Percentiles rank a stretch among this genome's conserved stretches.
Conservation (phyloP, 2,113 vertebrate species). For the Potamarius usumacintae region DNA sequence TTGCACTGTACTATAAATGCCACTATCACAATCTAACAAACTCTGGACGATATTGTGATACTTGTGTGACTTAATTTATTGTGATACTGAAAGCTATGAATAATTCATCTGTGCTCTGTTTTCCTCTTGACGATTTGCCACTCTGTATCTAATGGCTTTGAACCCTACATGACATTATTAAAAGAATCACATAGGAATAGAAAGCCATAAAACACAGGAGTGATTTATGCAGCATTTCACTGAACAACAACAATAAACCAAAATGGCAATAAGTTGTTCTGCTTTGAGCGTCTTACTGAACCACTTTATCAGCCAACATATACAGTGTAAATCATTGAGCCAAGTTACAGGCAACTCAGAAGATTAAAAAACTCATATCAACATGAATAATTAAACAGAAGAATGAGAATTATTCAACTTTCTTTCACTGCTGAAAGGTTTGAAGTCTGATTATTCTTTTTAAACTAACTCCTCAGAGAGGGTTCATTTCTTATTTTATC, state of each 20-base stretch:
- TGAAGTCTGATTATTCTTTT: slow-evolving; percentile 61
- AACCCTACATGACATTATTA: slow-evolving; percentile 93
- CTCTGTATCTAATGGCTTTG: slow-evolving; percentile 96
- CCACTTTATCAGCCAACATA: slow-evolving; percentile 35
- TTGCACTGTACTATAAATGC: neutral
- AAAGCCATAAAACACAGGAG: slow-evolving; percentile 97
- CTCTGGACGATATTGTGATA: neutral
- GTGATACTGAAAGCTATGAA: neutral
- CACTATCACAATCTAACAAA: neutral
- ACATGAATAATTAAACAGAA: slow-evolving; percentile 75
- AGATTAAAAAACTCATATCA: slow-evolving; percentile 68
- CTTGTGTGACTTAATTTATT: slow-evolving; percentile 2
- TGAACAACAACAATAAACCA: slow-evolving; percentile 31
- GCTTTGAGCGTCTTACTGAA: slow-evolving; percentile 19
- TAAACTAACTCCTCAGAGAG: slow-evolving; percentile 56
- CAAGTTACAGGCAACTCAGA: slow-evolving; percentile 59
- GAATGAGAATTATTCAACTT: slow-evolving; percentile 65
- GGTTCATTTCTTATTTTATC: slow-evolving; percentile 50
- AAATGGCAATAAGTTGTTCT: slow-evolving; percentile 32
- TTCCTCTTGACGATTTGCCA: slow-evolving; percentile 66
- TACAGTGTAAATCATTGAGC: slow-evolving; percentile 51
- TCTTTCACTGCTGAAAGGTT: slow-evolving; percentile 60
- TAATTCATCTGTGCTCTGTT: slow-evolving; percentile 22
- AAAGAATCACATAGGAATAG: slow-evolving; percentile 99
- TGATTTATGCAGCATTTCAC: slow-evolving; percentile 35